phyloP scores from a whole-genome alignment of 1,140 invertebrate species.

The Drosophila baimaii region DNA sequence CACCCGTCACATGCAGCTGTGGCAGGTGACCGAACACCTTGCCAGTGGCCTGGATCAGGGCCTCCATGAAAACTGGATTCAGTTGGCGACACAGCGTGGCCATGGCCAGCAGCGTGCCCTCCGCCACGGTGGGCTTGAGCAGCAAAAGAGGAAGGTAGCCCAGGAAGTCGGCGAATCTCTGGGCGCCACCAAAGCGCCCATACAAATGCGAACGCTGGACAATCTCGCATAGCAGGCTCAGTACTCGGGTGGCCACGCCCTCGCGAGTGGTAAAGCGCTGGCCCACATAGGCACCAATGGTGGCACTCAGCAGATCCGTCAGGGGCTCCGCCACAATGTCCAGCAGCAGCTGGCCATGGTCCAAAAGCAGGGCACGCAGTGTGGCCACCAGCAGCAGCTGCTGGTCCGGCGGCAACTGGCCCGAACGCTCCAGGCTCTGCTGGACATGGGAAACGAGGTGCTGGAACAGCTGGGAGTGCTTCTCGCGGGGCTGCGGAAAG shows the following conservation, averaged over 20 bases:
- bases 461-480: conserved; percentile 32
- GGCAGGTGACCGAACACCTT: conserved; percentile 54
- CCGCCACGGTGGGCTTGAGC: conserved; percentile 62
- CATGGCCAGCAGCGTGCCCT: conserved; percentile 66
- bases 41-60: conserved; percentile 19
- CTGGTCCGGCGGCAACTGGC: conserved; percentile 35
- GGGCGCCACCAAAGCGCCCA: conserved; percentile 79
- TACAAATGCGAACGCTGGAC: conserved; percentile 83
- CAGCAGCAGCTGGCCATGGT: conserved; percentile 81
- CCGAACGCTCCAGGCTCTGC: conserved; percentile 24
- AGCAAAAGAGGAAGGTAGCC: conserved; percentile 67
- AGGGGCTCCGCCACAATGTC: conserved; percentile 44
- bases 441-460: conserved; percentile 47
- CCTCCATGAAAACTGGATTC: conserved; percentile 62
- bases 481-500: conserved; percentile 24
- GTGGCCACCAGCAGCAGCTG: conserved; percentile 74
- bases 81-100: conserved; percentile 69
- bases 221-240: conserved; percentile 84
- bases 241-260: conserved; percentile 58
- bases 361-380: conserved; percentile 83
- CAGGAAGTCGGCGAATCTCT: conserved; percentile 61
- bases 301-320: conserved; percentile 37
- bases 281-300: conserved; percentile 62
- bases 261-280: conserved; percentile 67
- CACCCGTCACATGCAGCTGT: conserved; percentile 61